Percentiles rank a stretch among this genome's conserved stretches.
Evolutionary conservation across 2,888 invertebrate species (phyloP).

Genomic region (Platerodrilus igneus): DNA sequence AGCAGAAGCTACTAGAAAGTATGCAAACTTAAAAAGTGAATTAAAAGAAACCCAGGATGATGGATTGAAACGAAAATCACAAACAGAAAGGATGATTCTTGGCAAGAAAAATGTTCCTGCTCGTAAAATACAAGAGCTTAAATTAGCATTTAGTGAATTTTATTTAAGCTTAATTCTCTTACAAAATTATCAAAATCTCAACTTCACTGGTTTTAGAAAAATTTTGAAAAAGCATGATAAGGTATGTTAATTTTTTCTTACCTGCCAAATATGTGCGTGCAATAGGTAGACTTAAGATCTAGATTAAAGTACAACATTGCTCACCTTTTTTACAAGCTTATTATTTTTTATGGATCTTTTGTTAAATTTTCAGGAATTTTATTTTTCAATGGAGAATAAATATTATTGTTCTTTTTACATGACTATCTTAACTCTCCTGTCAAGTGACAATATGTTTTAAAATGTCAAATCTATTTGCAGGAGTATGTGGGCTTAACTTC

Average conservation of each 20-base stretch:
- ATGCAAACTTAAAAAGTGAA: constrained; percentile 84
- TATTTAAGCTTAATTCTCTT: constrained; percentile 93
- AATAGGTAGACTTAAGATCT: neutral
- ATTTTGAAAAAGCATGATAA: constrained; percentile 99
- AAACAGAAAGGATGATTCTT: constrained; percentile 39
- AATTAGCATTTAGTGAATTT: constrained; percentile 97
- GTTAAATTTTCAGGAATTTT: too few relatives aligned
- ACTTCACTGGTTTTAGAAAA: constrained; percentile 97
- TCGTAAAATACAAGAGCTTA: constrained; percentile 86
- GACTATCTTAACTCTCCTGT: too few relatives aligned
- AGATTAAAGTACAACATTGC: neutral
- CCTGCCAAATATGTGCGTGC: neutral
- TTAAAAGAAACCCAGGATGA: constrained; percentile 53
- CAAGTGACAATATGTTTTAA: too few relatives aligned
- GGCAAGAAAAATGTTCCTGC: constrained; percentile 53
- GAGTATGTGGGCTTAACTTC: too few relatives aligned
- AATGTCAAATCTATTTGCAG: too few relatives aligned
- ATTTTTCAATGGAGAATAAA: too few relatives aligned
- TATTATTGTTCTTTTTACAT: too few relatives aligned
- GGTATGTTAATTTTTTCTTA: constrained; percentile 50
- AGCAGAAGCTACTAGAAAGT: constrained; percentile 95
- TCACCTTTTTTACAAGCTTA: too few relatives aligned
- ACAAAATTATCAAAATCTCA: constrained; percentile 97
- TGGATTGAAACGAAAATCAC: constrained; percentile 40
- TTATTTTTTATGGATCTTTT: too few relatives aligned